Evolutionary conservation across 2,797 vertebrate genomes (phyloP), one percentile per base, ranked within the genome.

Genomic region (Moxostoma hubbsi): DNA sequence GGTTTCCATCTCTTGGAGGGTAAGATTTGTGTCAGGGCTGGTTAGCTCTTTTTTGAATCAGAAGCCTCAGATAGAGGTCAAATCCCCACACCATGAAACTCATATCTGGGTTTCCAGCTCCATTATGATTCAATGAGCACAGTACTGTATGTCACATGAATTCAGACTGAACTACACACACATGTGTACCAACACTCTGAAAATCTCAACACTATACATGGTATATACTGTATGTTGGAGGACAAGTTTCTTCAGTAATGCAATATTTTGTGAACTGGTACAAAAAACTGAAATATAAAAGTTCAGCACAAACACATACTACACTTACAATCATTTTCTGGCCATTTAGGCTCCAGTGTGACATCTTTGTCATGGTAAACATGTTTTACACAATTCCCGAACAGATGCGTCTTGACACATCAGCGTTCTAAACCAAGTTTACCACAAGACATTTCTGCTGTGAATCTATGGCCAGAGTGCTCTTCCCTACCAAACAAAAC

Each of bases 1-100:
- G 89, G 91, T 91, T 91, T 86, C 78, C 70, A 79, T 89, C 89
- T 88, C 85, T 86, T 80, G 79, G 73, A 75, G 78, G 83, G 81
- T 83, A 83, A 61, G 57, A 82, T 87, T 67, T 81, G 82, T 88
- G 89, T 91, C 89, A 4, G 81, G 64, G 74, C 87, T 24, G 5
- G 85, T 91, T 89, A 87, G 86, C 77, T 83, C 79, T 76, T 80
- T 86, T 84, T 89, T 80, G 74, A 65, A 85, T 81, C 69, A 77
- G 75, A 76, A 53, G 15, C 55, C 61, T 65, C 50, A 46, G 73
- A 54, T 49, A 49, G 15, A 13, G 50, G 63, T 68, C 73, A 83
- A 83, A 85, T 82, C 80, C 79, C 47, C 83, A 77, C 75, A 84
- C 80, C 84, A 73, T 69, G 67, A 80, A 78, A 81, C 79, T 71